These are phyloP conservation scores for Aelia acuminata DNA, from an alignment of 2,888 invertebrate species.

Conservation along the genomic window DNA sequence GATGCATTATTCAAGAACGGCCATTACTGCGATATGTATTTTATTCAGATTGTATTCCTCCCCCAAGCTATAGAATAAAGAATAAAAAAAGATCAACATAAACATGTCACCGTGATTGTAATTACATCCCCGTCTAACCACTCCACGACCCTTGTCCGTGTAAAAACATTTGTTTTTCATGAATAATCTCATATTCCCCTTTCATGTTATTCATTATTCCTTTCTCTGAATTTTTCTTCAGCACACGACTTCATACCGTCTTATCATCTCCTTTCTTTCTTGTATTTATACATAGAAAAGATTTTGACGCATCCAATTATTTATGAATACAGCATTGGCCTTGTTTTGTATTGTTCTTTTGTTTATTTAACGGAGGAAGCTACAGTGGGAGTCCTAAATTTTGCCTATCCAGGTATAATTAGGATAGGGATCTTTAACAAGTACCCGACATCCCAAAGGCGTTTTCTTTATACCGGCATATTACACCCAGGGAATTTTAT, in stretches of 20 bases:
- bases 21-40: not conserved
- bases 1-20: not conserved
- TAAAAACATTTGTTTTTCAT: conserved; percentile 31
- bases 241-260: not conserved
- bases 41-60: not conserved
- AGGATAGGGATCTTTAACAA: no score
- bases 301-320: not conserved
- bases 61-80: not conserved
- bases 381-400: no score
- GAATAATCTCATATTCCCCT: not conserved
- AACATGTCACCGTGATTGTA: not conserved
- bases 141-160: not conserved
- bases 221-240: not conserved
- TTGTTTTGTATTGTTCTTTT: no score
- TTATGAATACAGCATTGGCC: no score
- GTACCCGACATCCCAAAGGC: no score
- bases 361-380: no score
- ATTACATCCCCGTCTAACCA: no score
- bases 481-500: no score
- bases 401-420: no score
- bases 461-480: no score
- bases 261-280: not conserved
- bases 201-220: not conserved
- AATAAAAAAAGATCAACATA: not conserved
- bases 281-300: not conserved